Percentiles rank a stretch among this genome's conserved stretches.
Conservation (phyloP, 2,113 vertebrate species). For the Megaceryle torquata region DNA sequence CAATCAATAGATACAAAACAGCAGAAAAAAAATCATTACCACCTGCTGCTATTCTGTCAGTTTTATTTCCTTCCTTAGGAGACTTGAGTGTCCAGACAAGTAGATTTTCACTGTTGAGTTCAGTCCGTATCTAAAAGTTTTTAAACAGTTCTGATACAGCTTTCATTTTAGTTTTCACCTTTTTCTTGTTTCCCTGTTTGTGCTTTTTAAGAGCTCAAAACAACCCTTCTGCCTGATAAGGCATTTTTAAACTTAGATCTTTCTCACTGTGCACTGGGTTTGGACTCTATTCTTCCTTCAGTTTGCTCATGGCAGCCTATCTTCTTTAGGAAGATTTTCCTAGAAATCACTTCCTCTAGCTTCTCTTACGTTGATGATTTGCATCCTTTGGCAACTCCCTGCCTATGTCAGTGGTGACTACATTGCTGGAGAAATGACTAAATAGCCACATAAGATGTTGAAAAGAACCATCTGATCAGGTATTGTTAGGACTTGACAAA, state of each 20-base stretch:
- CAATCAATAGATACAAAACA: constrained; percentile 3
- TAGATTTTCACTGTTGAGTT: neutral
- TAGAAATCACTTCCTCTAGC: neutral
- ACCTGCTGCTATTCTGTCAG: neutral
- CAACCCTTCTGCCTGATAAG: neutral
- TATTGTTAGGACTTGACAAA: neutral
- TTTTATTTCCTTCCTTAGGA: neutral
- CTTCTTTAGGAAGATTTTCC: neutral
- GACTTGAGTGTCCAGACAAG: neutral
- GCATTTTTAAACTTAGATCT: neutral
- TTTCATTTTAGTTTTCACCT: neutral
- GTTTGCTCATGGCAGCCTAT: neutral
- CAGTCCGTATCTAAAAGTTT: neutral
- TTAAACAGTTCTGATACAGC: neutral
- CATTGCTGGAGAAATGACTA: neutral
- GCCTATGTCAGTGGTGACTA: neutral
- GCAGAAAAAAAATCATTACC: neutral
- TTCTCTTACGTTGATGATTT: neutral
- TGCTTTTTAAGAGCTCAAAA: neutral
- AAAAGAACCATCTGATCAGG: neutral
- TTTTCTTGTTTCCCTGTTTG: neutral
- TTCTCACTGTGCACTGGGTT: neutral
- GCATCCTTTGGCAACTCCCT: neutral
- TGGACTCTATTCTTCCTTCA: neutral
- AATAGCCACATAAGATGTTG: neutral